Evolutionary conservation across 2,113 vertebrate genomes (phyloP).

Genomic region (Uropsilus gracilis): DNA sequence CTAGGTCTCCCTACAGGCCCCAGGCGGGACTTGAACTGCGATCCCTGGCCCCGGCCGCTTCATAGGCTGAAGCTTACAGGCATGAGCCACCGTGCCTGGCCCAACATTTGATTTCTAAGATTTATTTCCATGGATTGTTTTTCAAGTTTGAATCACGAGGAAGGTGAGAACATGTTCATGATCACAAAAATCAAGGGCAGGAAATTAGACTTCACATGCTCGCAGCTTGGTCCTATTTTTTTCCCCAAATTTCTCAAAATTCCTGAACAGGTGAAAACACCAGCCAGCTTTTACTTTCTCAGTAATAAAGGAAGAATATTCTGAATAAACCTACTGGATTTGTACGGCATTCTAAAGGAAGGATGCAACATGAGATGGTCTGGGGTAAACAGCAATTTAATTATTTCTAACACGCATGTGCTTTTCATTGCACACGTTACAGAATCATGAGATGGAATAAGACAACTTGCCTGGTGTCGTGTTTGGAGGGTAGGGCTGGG

Average conservation of each 20-base stretch:
- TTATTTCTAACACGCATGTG: neutral
- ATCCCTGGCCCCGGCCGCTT: too few relatives aligned
- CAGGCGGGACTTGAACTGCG: too few relatives aligned
- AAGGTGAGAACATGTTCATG: neutral
- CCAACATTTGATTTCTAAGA: constrained; percentile 54
- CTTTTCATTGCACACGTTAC: neutral
- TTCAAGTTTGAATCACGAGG: neutral
- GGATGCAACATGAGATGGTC: constrained; percentile 19
- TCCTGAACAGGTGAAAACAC: neutral
- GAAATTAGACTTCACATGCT: neutral
- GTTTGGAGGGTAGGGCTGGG: neutral
- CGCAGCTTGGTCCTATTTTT: constrained; percentile 1
- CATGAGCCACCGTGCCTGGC: too few relatives aligned
- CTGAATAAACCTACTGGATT: neutral
- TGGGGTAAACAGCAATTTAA: neutral
- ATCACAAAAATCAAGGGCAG: constrained; percentile 4
- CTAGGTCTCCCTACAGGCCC: too few relatives aligned
- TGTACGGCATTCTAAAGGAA: neutral
- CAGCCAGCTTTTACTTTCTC: neutral
- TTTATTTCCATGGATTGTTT: neutral
- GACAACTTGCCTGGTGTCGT: neutral
- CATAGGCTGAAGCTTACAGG: too few relatives aligned
- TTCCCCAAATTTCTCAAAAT: neutral
- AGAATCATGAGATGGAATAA: neutral
- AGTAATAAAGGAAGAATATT: neutral